phyloP scores from a whole-genome alignment of 92 coral and sea anemone species.

The Epizoanthus fatuus region DNA sequence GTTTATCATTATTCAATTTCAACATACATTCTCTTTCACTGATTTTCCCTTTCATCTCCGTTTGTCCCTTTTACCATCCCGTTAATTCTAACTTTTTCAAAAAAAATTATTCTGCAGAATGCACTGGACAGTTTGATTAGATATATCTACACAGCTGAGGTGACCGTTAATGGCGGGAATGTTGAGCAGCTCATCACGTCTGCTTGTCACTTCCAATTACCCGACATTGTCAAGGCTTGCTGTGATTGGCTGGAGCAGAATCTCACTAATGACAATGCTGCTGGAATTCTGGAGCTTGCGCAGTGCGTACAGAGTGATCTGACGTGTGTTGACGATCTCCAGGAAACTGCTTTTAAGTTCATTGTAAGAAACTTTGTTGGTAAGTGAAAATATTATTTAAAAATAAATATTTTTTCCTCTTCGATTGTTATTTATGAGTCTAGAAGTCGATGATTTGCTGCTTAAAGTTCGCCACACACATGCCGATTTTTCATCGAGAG shows the following conservation, averaged over 20 bases:
- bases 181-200: slow-evolving; percentile 34
- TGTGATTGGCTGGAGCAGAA: slow-evolving; percentile 57
- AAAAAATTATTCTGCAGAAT: not conserved
- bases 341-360: slow-evolving; percentile 8
- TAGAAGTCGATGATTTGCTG: no score
- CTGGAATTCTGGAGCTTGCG: slow-evolving; percentile 38
- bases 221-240: slow-evolving; percentile 61
- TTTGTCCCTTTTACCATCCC: no score
- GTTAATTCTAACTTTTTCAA: no score
- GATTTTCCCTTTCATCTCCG: no score
- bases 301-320: slow-evolving; percentile 29
- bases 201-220: slow-evolving; percentile 55
- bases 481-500: no score
- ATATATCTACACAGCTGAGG: slow-evolving; percentile 74
- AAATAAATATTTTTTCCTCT: no score
- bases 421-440: no score
- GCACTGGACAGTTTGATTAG: slow-evolving; percentile 36
- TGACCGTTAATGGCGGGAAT: slow-evolving; percentile 45
- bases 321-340: slow-evolving; percentile 36
- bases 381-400: not conserved
- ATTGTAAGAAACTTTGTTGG: slow-evolving; percentile 56
- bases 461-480: no score
- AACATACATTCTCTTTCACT: no score
- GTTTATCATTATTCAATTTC: no score
- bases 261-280: slow-evolving; percentile 44